Evolutionary conservation across 92 coral and sea anemone species (phyloP).

Genomic region (Porites evermanni): DNA sequence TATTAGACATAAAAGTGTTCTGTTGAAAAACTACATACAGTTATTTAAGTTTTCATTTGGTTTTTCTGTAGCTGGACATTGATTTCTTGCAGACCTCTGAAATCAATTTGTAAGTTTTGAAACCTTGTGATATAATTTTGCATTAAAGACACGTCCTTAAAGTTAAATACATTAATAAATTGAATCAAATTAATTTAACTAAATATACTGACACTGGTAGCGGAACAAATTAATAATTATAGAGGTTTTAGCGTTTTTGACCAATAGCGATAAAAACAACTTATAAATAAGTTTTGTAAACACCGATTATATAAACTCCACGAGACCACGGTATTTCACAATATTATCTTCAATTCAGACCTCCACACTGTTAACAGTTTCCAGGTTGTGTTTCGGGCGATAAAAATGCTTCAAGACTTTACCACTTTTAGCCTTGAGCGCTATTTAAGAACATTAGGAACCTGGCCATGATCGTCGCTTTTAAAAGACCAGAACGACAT

Average conservation of each 20-base stretch:
- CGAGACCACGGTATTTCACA: neutral
- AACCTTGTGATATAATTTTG: too few species aligned
- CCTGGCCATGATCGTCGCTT: slow-evolving; percentile 59
- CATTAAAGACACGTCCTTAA: too few species aligned
- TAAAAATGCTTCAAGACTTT: neutral
- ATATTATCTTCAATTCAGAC: slow-evolving; percentile 1
- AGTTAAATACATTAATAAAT: too few species aligned
- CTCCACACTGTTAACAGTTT: slow-evolving; percentile 23
- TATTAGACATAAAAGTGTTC: too few species aligned
- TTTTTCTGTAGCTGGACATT: too few species aligned
- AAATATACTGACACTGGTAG: too few species aligned
- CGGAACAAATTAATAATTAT: too few species aligned
- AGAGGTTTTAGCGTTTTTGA: neutral
- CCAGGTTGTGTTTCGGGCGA: neutral
- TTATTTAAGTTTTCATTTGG: too few species aligned
- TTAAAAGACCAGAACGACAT: slow-evolving; percentile 40
- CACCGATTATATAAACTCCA: slow-evolving; percentile 12
- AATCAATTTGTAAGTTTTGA: too few species aligned
- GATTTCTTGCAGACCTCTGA: too few species aligned
- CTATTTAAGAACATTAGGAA: slow-evolving; percentile 4
- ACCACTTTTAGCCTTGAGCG: neutral
- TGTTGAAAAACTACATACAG: too few species aligned
- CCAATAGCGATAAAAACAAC: slow-evolving; percentile 23
- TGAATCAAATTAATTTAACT: too few species aligned
- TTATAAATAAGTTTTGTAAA: neutral